Conservation (phyloP, 1,140 invertebrate species). For the Chymomyza costata region DNA sequence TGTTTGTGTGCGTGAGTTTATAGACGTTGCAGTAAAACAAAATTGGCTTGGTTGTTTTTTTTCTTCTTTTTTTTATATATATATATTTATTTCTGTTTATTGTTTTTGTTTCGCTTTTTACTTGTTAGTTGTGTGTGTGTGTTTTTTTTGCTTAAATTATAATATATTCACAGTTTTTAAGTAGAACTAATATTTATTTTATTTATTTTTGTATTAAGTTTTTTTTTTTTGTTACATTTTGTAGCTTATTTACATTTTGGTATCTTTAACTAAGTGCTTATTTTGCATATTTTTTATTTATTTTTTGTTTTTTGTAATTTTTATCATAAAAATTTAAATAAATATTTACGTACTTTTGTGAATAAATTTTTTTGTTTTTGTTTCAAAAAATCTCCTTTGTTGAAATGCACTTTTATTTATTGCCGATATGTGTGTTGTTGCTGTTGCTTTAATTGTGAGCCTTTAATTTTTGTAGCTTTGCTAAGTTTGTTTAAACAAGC, state of each 20-base stretch:
- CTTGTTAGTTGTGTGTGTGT: slow-evolving; percentile 28
- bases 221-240: slow-evolving; percentile 22
- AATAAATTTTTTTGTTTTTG: too few species aligned
- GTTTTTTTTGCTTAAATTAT: slow-evolving; percentile 65
- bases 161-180: slow-evolving; percentile 65
- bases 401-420: slow-evolving; percentile 56
- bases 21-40: slow-evolving; percentile 53
- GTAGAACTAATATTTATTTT: slow-evolving; percentile 56
- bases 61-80: slow-evolving; percentile 33
- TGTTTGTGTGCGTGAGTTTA: slow-evolving; percentile 34
- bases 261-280: slow-evolving; percentile 28
- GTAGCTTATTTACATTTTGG: slow-evolving; percentile 33
- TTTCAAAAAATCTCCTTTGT: slow-evolving; percentile 37
- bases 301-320: too few species aligned
- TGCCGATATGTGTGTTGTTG: slow-evolving; percentile 53
- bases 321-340: too few species aligned
- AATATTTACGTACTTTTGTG: too few species aligned
- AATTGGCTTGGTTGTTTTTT: too few species aligned
- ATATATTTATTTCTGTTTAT: slow-evolving; percentile 16
- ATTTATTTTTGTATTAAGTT: slow-evolving; percentile 23
- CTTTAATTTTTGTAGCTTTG: background rate
- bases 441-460: slow-evolving; percentile 1
- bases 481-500: slow-evolving; percentile 3
- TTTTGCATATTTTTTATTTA: slow-evolving; percentile 19
- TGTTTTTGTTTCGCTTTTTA: slow-evolving; percentile 18